Conservation (phyloP, 2,797 vertebrate genomes). For the Alectoris magna region DNA sequence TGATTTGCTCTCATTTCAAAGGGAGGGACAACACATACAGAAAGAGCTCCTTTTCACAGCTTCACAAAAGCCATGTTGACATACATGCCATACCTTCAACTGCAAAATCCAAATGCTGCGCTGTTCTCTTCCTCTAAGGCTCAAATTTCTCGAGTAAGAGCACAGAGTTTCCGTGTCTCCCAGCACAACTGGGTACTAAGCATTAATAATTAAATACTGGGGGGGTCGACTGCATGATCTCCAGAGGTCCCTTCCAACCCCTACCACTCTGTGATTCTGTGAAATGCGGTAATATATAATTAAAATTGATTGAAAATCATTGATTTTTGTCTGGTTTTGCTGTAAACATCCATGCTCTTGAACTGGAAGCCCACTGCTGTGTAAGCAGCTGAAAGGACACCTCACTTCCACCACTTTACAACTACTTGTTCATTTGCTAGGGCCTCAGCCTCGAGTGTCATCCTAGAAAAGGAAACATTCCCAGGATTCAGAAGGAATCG, state of each 20-base stretch:
- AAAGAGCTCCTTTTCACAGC: not conserved
- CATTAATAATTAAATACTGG: not conserved
- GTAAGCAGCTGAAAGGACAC: not conserved
- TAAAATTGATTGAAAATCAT: not conserved
- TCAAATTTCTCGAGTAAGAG: not conserved
- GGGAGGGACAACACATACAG: not conserved
- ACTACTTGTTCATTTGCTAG: not conserved
- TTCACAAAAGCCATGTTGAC: conserved; percentile 4
- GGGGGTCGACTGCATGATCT: not conserved
- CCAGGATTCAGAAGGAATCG: not conserved
- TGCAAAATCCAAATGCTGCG: not conserved
- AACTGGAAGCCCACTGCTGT: not conserved
- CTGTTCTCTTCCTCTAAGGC: not conserved
- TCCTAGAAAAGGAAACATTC: not conserved
- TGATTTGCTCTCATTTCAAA: not conserved
- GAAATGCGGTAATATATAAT: not conserved
- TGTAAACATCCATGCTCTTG: not conserved
- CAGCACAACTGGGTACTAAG: not conserved
- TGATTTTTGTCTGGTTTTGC: not conserved
- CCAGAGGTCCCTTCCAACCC: not conserved
- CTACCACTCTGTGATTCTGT: not conserved
- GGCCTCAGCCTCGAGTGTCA: not conserved
- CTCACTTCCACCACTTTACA: not conserved
- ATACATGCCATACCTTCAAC: not conserved
- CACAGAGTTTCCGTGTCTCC: not conserved